Base-by-base conservation (phyloP, 2,888 invertebrate genomes). In the Zeuzera pyrina region DNA sequence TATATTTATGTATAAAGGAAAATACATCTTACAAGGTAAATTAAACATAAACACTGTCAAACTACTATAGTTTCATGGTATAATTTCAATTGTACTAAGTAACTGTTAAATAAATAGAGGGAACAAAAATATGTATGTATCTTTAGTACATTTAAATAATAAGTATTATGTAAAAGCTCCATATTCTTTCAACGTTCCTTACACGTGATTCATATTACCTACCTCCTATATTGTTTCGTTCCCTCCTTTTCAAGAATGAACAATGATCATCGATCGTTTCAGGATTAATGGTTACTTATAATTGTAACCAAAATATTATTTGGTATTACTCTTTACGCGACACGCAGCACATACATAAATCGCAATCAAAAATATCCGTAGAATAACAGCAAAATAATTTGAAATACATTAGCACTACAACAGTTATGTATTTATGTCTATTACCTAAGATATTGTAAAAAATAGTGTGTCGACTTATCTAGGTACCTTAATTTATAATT, bases 381-480 rank as follows among this genome's bases (percentile, higher is more conserved):
- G 57, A 60, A 63, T 68, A 68, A 70, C 65, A 72, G 70, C 68
- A 76, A 76, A 74, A 69, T 64, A 67, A 70, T 59, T 57, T 45
- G 50, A 65, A 71, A 64, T 61, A 68, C 60, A 63, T 64, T 69
- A 68, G 35, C 52, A 56, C 76, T 79, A 81, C 77, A 77, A 79
- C 76, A 78, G 72, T 77, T 72, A 76, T 65, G 68, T 66, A 67
- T 66, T 68, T 62, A 63, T 67, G 62, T 65, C 62, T 59, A 66
- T 71, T 71, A 70, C 61, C 66, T 79, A 79, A 57, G 62, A 78
- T 81, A 81, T 78, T 76, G 77, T 83, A 81, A 78, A 81, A 83
- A 83, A 83, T 77, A 71, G 76, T 76, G 68, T 72, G 64, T 74
- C 64, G 58, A 66, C 73, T 74, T 76, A 77, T 49, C 61, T 71